Evolutionary conservation across 1,140 invertebrate genomes (phyloP).

Genomic region (Adoxophyes honmai): DNA sequence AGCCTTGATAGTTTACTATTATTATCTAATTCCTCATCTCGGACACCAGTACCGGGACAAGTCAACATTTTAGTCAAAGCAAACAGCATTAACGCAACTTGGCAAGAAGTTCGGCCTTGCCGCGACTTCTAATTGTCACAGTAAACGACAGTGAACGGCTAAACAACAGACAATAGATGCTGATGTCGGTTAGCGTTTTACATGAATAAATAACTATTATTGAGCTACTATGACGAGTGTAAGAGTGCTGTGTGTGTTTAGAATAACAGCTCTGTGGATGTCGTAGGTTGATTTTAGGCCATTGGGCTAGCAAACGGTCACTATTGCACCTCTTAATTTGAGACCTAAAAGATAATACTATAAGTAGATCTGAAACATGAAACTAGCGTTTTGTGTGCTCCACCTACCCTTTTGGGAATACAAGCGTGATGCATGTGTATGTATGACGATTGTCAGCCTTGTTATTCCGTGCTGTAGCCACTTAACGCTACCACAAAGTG

Average conservation of each 20-base stretch:
- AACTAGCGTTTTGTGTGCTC: too few relatives aligned
- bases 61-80: not conserved
- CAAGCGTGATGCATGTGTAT: too few relatives aligned
- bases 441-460: not conserved
- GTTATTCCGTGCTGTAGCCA: not conserved
- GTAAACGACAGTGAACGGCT: slow-evolving; percentile 31
- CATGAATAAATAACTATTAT: slow-evolving; percentile 32
- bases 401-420: too few relatives aligned
- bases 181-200: slow-evolving; percentile 23
- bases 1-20: too few relatives aligned
- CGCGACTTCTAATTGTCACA: slow-evolving; percentile 25
- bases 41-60: not conserved
- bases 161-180: slow-evolving; percentile 31
- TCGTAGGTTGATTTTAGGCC: too few relatives aligned
- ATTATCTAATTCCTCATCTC: not conserved
- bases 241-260: too few relatives aligned
- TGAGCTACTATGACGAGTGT: slow-evolving; percentile 13
- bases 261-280: too few relatives aligned
- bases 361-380: too few relatives aligned
- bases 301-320: too few relatives aligned
- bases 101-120: slow-evolving; percentile 25
- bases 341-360: too few relatives aligned
- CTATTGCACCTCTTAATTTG: too few relatives aligned
- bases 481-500: not conserved
- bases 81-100: slow-evolving; percentile 16